Evolutionary conservation across 2,888 invertebrate species (phyloP), one percentile per base, ranked within the genome.

Genomic region (Eupithecia insigniata): DNA sequence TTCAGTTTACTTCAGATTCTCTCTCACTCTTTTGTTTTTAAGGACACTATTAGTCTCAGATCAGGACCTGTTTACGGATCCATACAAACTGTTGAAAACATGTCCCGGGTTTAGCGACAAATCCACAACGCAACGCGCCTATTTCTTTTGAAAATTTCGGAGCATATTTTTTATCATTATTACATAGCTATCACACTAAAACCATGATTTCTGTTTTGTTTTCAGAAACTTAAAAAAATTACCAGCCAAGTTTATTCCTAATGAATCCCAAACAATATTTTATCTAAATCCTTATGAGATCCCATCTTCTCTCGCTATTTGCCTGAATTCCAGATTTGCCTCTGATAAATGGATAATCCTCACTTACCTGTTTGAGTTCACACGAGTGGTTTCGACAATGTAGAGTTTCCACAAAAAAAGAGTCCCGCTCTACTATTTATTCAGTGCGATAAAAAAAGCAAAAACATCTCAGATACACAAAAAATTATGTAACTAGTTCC

Each of bases 261-360:
- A 73, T 73, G 67, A 72, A 67, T 69, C 66, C 55, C 67, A 72
- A 80, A 79, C 73, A 76, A 67, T 60, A 43, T 8, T 62, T 16
- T 39, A 79, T 80, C 76, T 76, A 32, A 80, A 81, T 82, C 55
- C 55, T 3, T 26, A 3, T 26, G 26, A n/a, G n/a, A 55, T 55
- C 78, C 78, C 68, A 78, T 80, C 78, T 69, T 3, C 7, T 64
- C 70, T 60, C 67, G 67, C 65, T 55, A 51, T 43, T 64, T 68
- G 71, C 61, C 43, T 18, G 7, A 22, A 62, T 22, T 34, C n/a
- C 64, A 51, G 55, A 81, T 79, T 26, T 26, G 26, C 80, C 4
- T n/a, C 34, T 79, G 84, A 86, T 86, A 85, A 80, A 76, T 30
- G 81, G 79, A 76, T 80, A 82, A 79, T 82, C 82, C 79, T 75